Evolutionary conservation across 53 echinoderm and acorn worm species (phyloP).

Genomic region (Patiria pectinifera): DNA sequence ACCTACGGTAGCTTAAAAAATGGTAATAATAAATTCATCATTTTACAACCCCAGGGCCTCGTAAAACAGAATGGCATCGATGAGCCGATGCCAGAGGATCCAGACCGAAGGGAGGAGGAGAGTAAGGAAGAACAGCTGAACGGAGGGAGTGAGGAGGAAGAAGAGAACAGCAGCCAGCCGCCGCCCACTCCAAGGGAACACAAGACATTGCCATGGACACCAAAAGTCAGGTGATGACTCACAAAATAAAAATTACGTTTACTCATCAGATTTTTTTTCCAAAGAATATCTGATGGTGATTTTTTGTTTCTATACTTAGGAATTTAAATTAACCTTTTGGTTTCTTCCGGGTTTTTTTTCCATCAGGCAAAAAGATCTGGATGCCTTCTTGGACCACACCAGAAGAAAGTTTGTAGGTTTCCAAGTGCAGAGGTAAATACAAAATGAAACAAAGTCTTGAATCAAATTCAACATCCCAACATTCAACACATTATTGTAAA

Average conservation of each 20-base stretch:
- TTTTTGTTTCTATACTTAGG: too few species aligned
- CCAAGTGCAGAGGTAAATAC: constrained; percentile 86
- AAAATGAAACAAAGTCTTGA: neutral
- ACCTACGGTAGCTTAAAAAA: neutral
- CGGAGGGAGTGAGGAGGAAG: constrained; percentile 87
- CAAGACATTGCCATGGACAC: constrained; percentile 87
- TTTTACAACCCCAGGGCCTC: constrained; percentile 65
- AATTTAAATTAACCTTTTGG: neutral
- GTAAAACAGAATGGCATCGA: constrained; percentile 98
- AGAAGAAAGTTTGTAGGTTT: constrained; percentile 98
- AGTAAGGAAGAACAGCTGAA: constrained; percentile 61
- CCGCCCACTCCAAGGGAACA: constrained; percentile 94
- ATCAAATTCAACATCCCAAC: neutral
- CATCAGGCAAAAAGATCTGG: constrained; percentile 93
- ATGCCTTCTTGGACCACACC: constrained; percentile 95
- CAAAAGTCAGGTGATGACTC: constrained; percentile 87
- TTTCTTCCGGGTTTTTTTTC: neutral
- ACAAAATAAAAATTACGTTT: neutral
- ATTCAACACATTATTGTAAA: too few species aligned
- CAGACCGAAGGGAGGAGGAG: constrained; percentile 81
- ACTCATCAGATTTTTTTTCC: neutral
- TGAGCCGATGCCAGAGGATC: constrained; percentile 94
- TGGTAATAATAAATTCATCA: neutral
- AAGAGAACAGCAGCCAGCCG: constrained; percentile 82
- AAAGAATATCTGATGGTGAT: too few species aligned